These are phyloP conservation scores for Megalonaias nervosa DNA, from an alignment of 1,140 invertebrate species.

Conservation along the genomic window DNA sequence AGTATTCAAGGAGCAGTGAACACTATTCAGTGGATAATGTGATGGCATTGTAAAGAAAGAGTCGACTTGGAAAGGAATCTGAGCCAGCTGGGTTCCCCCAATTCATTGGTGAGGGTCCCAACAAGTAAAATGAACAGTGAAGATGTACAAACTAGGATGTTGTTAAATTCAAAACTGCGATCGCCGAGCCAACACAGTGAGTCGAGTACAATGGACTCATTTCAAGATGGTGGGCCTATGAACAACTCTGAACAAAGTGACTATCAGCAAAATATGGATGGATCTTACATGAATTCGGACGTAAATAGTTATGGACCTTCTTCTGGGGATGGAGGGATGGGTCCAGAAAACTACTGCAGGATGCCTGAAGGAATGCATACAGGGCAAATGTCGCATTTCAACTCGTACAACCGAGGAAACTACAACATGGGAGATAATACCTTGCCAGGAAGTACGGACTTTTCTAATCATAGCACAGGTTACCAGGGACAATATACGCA, in stretches of 20 bases:
- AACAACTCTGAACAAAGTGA: constrained; percentile 59
- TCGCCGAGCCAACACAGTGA: constrained; percentile 48
- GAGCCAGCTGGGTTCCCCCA: constrained; percentile 30
- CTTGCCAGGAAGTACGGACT: constrained; percentile 54
- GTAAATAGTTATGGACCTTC: constrained; percentile 59
- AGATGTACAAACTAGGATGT: constrained; percentile 40
- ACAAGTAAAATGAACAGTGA: constrained; percentile 7
- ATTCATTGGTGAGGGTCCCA: constrained; percentile 10
- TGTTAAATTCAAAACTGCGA: constrained; percentile 50
- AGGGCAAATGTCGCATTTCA: constrained; percentile 58
- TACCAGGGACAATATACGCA: constrained; percentile 59
- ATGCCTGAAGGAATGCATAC: constrained; percentile 61
- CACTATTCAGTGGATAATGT: constrained; percentile 4
- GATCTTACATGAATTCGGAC: constrained; percentile 60
- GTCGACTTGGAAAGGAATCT: constrained; percentile 2
- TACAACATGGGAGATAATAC: constrained; percentile 36
- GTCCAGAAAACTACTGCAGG: constrained; percentile 54
- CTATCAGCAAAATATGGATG: constrained; percentile 55
- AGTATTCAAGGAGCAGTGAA: neutral
- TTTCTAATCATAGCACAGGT: constrained; percentile 52
- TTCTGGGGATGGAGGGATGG: constrained; percentile 52
- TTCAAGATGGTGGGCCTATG: constrained; percentile 68
- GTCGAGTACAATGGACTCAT: constrained; percentile 63
- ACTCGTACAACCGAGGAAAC: constrained; percentile 45
- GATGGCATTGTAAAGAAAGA: constrained; percentile 1